These are phyloP conservation scores for Astropecten irregularis DNA, from an alignment of 53 echinoderm and acorn worm species.

Conservation along the genomic window DNA sequence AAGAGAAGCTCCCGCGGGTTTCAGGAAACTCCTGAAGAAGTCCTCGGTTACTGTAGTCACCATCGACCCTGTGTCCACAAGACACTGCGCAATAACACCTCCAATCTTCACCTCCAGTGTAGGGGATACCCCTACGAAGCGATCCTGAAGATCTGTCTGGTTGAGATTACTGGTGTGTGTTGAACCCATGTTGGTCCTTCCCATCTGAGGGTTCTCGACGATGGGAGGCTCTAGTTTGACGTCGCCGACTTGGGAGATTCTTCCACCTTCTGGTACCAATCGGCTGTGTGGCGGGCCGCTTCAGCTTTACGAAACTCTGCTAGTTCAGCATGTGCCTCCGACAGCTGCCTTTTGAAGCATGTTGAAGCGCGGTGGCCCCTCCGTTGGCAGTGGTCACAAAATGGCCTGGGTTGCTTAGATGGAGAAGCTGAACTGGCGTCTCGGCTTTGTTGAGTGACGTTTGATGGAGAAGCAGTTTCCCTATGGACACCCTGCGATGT, in stretches of 20 bases:
- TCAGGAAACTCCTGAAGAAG: conserved; percentile 1
- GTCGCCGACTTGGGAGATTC: background rate
- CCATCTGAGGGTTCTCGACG: conserved; percentile 29
- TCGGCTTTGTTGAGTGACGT: background rate
- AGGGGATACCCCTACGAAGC: conserved; percentile 11
- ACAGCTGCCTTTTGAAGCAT: conserved; percentile 10
- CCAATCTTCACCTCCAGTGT: conserved; percentile 6
- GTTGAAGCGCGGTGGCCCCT: background rate
- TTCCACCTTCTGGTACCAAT: background rate
- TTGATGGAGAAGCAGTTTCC: background rate
- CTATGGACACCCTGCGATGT: background rate
- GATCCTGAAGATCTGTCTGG: conserved; percentile 6
- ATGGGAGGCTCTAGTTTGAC: no score
- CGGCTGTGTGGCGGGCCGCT: no score
- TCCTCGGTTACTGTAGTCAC: conserved; percentile 10
- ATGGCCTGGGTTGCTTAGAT: background rate
- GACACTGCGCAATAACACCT: background rate
- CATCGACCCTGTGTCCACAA: conserved; percentile 28
- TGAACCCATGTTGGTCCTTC: conserved; percentile 26
- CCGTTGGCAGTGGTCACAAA: background rate
- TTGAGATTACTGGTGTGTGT: background rate
- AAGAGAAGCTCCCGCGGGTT: background rate
- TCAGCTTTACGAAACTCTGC: conserved; percentile 13
- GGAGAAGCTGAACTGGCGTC: background rate
- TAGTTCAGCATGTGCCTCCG: conserved; percentile 1